Percentiles rank a stretch among this genome's conserved stretches.
These are phyloP conservation scores for Latheticus oryzae DNA, from an alignment of 2,888 invertebrate species.

Conservation along the genomic window DNA sequence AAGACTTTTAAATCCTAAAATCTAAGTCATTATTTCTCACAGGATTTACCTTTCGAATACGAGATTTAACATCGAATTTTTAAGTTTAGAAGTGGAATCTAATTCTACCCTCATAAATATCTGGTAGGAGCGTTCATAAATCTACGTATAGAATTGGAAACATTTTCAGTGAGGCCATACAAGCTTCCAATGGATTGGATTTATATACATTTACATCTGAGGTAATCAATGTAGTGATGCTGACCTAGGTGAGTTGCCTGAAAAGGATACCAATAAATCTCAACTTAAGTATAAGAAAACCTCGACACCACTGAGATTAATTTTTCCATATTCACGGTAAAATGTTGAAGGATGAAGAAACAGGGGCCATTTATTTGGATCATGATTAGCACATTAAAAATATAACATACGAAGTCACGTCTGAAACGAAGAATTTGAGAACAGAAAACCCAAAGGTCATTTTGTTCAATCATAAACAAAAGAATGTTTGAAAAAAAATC, in stretches of 20 bases:
- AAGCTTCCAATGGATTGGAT: slow-evolving; percentile 44
- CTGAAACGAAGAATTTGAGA: no score
- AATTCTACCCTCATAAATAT: slow-evolving; percentile 48
- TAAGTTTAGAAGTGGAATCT: slow-evolving; percentile 30
- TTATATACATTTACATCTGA: slow-evolving; percentile 46
- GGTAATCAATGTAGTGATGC: slow-evolving; percentile 39
- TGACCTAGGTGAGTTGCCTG: slow-evolving; percentile 44
- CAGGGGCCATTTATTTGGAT: slow-evolving; percentile 6
- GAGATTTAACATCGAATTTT: slow-evolving; percentile 29
- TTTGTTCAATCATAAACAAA: no score
- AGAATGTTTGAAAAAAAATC: no score
- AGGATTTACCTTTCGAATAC: background rate
- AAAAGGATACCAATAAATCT: slow-evolving; percentile 35
- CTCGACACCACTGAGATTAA: slow-evolving; percentile 4
- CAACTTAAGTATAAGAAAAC: slow-evolving; percentile 19
- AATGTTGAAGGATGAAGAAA: background rate
- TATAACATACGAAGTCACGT: slow-evolving; percentile 1
- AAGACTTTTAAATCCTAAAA: no score
- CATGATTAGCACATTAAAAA: slow-evolving; percentile 22
- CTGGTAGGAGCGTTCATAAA: slow-evolving; percentile 49
- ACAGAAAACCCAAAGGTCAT: no score
- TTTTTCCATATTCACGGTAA: slow-evolving; percentile 26
- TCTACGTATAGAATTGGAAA: slow-evolving; percentile 50
- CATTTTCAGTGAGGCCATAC: slow-evolving; percentile 49
- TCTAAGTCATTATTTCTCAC: no score